Conservation (phyloP, 2,797 vertebrate genomes). For the Catamblyrhynchus diadema region DNA sequence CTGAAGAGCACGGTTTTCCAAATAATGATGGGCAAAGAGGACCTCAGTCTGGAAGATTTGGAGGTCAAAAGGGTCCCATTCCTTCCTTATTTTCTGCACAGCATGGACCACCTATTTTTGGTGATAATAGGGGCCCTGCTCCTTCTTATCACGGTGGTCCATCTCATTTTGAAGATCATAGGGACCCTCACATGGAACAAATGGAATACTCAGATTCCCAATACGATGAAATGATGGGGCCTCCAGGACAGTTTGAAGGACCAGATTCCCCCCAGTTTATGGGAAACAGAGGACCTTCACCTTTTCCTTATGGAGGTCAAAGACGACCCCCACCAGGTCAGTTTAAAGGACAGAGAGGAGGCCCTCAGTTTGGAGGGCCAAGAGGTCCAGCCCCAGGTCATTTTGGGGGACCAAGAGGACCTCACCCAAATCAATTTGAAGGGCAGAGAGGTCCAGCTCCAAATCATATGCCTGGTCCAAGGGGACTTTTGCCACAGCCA, state of each 20-base stretch:
- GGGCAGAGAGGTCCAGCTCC: slow-evolving; percentile 68
- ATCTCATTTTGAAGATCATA: slow-evolving; percentile 81
- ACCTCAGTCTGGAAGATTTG: slow-evolving; percentile 79
- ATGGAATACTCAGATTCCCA: slow-evolving; percentile 80
- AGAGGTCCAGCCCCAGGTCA: slow-evolving; percentile 77
- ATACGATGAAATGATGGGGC: slow-evolving; percentile 67
- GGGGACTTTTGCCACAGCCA: slow-evolving; percentile 66
- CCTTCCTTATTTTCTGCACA: slow-evolving; percentile 86
- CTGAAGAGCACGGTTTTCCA: slow-evolving; percentile 69
- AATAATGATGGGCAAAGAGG: slow-evolving; percentile 78
- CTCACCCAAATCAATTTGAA: slow-evolving; percentile 69
- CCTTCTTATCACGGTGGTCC: slow-evolving; percentile 83
- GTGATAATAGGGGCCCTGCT: slow-evolving; percentile 82
- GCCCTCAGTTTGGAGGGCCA: slow-evolving; percentile 74
- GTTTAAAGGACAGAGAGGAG: slow-evolving; percentile 75
- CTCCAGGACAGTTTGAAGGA: slow-evolving; percentile 77
- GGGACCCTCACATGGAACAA: slow-evolving; percentile 80
- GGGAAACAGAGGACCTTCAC: slow-evolving; percentile 73
- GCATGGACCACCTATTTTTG: slow-evolving; percentile 82
- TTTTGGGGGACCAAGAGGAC: slow-evolving; percentile 81
- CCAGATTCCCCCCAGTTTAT: slow-evolving; percentile 82
- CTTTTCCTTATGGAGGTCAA: slow-evolving; percentile 86
- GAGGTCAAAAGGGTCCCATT: slow-evolving; percentile 79
- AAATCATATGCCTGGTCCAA: slow-evolving; percentile 64
- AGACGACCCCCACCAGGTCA: slow-evolving; percentile 75